phyloP scores from a whole-genome alignment of 53 echinoderm and acorn worm genomes.

The Patiria pectinifera region DNA sequence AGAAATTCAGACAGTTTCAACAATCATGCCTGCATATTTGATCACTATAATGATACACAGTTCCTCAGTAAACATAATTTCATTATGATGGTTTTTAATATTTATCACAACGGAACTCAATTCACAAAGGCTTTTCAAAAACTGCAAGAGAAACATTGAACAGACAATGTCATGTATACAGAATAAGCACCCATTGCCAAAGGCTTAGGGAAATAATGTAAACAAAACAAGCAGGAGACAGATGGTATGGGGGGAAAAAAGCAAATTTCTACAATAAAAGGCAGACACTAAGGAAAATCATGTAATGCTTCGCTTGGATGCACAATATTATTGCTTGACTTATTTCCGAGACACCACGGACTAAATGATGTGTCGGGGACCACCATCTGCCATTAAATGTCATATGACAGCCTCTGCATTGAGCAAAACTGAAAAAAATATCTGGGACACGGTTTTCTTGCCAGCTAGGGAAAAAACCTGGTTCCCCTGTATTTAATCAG shows the following conservation, averaged over 20 bases:
- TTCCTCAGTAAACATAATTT: no score
- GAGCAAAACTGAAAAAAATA: neutral
- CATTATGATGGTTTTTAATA: no score
- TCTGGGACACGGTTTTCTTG: neutral
- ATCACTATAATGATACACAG: no score
- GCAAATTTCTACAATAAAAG: neutral
- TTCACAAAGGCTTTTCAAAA: no score
- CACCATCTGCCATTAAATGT: constrained; percentile 24
- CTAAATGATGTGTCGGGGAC: neutral
- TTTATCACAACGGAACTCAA: no score
- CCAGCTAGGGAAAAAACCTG: neutral
- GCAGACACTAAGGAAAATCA: neutral
- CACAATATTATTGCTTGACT: neutral
- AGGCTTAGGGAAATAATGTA: neutral
- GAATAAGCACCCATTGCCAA: neutral
- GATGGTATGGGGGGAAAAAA: neutral
- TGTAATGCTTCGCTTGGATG: neutral
- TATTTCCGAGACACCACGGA: neutral
- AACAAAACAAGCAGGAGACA: neutral
- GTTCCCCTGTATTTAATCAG: neutral
- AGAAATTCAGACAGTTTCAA: no score
- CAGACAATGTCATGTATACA: no score
- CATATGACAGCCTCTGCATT: neutral
- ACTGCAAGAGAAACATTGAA: no score
- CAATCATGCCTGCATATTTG: no score